Evolutionary conservation across 2,113 vertebrate genomes (phyloP), one percentile per base, ranked within the genome.

Genomic region (Chloropsis cyanopogon): DNA sequence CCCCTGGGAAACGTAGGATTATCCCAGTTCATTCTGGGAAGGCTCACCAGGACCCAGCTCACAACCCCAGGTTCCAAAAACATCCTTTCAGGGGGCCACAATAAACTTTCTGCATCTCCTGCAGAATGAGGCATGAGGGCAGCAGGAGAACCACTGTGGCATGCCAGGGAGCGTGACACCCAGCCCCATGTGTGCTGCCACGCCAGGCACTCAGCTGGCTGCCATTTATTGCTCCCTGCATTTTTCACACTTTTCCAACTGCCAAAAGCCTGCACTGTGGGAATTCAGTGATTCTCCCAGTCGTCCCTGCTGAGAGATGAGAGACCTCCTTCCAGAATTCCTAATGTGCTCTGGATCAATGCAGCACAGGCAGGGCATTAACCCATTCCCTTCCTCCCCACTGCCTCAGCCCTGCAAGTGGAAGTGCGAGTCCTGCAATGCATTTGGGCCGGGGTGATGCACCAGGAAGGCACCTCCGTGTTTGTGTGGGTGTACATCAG

Each of bases 71-170:
- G 41, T 49, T 60, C 25, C 46, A 41, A 53, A 72, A 5, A 64
- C 79, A 75, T 68, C 63, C 18, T 75, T 86, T 52, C 69, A 39
- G 75, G n/a, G 11, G 24, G 12, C 20, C 39, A 25, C 3, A 7
- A 28, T 44, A 42, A 87, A 24, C 41, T 61, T 57, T 21, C 29
- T 28, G 25, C 37, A 47, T 28, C 31, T 86, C 54, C 50, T 75
- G 33, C 18, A 77, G 29, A 42, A 29, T 25, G 9, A 14, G 41
- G 14, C 7, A 3, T 8, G 46, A 72, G n/a, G 65, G 57, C 39
- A 79, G 33, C 1, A 4, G n/a, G 39, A 71, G 70, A 54, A n/a
- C 1, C 35, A 4, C 22, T 2, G 1, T 52, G 5, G 10, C 0
- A 0, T 19, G 44, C 54, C 41, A 64, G 39, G 46, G n/a, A 57